Evolutionary conservation across 2,113 vertebrate species (phyloP).

Genomic region (Pseudorectes ferrugineus): DNA sequence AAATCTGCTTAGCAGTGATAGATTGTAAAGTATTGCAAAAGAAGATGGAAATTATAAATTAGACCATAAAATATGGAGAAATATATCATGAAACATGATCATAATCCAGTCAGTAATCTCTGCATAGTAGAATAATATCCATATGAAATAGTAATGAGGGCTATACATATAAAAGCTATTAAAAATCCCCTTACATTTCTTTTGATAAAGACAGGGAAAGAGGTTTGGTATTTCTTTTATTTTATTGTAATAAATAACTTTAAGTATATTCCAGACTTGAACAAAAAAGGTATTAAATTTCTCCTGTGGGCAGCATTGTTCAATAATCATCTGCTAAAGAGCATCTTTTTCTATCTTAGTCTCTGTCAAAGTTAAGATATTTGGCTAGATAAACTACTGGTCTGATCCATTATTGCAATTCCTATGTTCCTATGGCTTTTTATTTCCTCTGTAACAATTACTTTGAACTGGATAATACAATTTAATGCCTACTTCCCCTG

Average conservation of each 20-base stretch:
- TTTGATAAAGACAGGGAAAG: neutral
- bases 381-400: constrained; percentile 1
- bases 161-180: neutral
- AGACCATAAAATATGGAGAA: neutral
- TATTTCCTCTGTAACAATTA: constrained; percentile 27
- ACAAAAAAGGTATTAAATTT: neutral
- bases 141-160: neutral
- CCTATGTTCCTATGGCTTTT: neutral
- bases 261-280: neutral
- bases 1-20: neutral
- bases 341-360: neutral
- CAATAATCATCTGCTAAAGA: neutral
- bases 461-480: constrained; percentile 41
- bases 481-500: constrained; percentile 28
- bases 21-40: neutral
- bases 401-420: constrained; percentile 19
- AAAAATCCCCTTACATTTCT: neutral
- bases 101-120: neutral
- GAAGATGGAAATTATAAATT: neutral
- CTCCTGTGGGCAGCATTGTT: neutral
- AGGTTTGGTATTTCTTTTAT: neutral
- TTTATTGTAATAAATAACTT: neutral
- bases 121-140: neutral
- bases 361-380: constrained; percentile 16
- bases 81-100: neutral